A percentile compares a stretch with the other conserved stretches of the same genome.
phyloP scores from a whole-genome alignment of 2,113 vertebrate species.

The Pachycephala philippinensis region DNA sequence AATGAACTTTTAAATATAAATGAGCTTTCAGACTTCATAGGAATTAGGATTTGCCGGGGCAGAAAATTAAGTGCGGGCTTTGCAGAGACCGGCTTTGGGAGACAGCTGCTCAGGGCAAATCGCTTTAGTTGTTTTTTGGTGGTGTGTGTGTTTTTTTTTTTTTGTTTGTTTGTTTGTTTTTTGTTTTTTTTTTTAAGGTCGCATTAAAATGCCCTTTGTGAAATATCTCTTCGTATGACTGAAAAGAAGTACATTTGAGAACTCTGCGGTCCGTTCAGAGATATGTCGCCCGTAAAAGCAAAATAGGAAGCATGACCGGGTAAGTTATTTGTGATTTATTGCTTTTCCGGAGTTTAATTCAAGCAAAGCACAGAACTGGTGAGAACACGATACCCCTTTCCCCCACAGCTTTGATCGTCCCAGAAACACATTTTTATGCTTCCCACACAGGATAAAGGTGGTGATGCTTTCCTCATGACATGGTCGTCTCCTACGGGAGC shows the following conservation, averaged over 20 bases:
- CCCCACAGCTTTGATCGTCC: neutral
- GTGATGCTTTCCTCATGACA: neutral
- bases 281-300: neutral
- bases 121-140: no score
- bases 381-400: neutral
- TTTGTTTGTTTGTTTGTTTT: neutral
- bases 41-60: neutral
- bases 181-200: neutral
- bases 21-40: neutral
- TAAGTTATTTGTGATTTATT: neutral
- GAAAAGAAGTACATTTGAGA: neutral
- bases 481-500: neutral
- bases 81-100: neutral
- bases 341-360: neutral
- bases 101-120: no score
- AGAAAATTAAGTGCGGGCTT: neutral
- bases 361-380: neutral
- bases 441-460: neutral
- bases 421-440: neutral
- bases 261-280: neutral
- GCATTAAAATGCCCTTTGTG: neutral
- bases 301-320: neutral
- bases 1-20: neutral
- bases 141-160: neutral
- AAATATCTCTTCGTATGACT: neutral